Evolutionary conservation across 2,797 vertebrate genomes (phyloP), one percentile per base, ranked within the genome.

Genomic region (Gila robusta): DNA sequence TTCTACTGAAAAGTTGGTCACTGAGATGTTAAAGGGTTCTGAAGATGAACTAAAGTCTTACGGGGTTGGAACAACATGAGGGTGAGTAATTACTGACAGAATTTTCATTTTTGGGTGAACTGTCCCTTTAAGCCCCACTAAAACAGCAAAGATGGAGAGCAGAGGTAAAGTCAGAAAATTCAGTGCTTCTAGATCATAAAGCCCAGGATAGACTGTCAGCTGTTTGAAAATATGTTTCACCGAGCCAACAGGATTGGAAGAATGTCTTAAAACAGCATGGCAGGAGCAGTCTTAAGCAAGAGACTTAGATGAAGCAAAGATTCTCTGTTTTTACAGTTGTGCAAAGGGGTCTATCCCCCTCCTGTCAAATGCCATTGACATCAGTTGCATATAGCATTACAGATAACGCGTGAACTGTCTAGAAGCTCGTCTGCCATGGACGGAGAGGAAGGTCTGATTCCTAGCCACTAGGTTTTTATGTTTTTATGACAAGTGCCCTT

Each of bases 281-380:
- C 4, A 21, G 11, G 37, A 37, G 23, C 79, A 37, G 35, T 35
- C 52, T 47, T n/a, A 81, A 49, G 17, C 59, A 59, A 8, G 21
- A 32, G 28, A 71, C 11, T 16, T 41, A 12, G 2, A 73, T 41
- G 17, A 76, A 19, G 21, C 77, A 66, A 35, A 52, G 4, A 49
- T 67, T 56, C 74, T 49, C 11, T 66, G 73, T 23, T 86, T 78
- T 87, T 82, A 47, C 79, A 56, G 79, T 66, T 86, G 59, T 83
- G 74, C 21, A 37, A 8, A 26, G 23, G 37, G 41, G 17, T 73
- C 35, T 81, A 5, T 56, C 77, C 23, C 17, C 8, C 19, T 64
- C 70, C 17, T 1, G 17, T 23, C 10, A 32, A 12, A 78, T 39
- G 71, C 59, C 9, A 23, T 28, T 41, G 41, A 11, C 56, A 74